A percentile compares a stretch with the other conserved stretches of the same genome.
Evolutionary conservation across 2,797 vertebrate species (phyloP).

Genomic region (Sebastes cheni): DNA sequence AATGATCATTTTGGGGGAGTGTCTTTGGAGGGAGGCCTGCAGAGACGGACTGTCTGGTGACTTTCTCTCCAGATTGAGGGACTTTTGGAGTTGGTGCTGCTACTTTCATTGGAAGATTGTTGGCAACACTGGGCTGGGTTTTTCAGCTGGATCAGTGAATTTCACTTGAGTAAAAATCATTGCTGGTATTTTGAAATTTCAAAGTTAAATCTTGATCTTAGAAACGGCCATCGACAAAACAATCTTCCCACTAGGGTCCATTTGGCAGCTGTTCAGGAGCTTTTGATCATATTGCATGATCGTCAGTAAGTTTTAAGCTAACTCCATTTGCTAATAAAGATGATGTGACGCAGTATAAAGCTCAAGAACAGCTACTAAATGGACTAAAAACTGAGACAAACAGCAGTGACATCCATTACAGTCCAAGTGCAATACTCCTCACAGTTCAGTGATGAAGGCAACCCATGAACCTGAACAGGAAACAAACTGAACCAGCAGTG

Average conservation of each 20-base stretch:
- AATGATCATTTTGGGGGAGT: no score
- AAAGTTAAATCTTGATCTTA: not conserved
- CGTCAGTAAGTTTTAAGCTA: fast-evolving
- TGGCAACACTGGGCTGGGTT: no score
- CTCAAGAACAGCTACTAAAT: not conserved
- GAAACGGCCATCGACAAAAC: not conserved
- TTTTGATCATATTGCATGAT: not conserved
- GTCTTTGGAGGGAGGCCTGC: no score
- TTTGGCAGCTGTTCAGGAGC: not conserved
- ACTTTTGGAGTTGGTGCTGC: no score
- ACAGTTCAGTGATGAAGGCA: not conserved
- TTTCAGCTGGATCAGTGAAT: not conserved
- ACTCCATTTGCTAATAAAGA: not conserved
- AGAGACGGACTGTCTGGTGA: no score
- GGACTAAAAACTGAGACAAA: not conserved
- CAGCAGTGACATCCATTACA: not conserved
- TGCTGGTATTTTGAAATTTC: not conserved
- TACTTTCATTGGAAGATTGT: no score
- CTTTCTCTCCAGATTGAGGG: no score
- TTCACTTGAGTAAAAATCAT: not conserved
- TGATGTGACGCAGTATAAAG: not conserved
- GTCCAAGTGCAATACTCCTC: not conserved
- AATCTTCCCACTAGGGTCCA: not conserved
- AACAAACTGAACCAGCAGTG: not conserved
- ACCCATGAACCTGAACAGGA: not conserved